Evolutionary conservation across 2,113 vertebrate species (phyloP), one percentile per base, ranked within the genome.

Genomic region (Uria lomvia): DNA sequence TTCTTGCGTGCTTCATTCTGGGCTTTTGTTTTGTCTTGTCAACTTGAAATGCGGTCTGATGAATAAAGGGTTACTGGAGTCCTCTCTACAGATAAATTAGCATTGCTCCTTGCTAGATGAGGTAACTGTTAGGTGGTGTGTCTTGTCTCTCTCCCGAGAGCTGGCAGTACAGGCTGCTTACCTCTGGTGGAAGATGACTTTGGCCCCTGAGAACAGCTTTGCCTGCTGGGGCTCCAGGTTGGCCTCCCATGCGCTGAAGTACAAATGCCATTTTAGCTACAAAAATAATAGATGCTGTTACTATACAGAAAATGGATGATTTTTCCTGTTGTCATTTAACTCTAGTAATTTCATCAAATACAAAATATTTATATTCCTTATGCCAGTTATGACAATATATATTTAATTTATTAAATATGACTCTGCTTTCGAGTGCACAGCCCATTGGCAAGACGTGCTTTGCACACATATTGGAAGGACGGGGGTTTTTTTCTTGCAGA

Each of bases 351-450:
- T 92, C 82, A 96, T 94, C 89, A 94, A 70, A 79, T 67, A 81
- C 27, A 43, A 89, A 96, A 89, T 97, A 92, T 86, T 95, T 96
- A 56, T 96, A 90, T 96, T 96, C 91, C 71, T 95, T 88, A 66
- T 94, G 95, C 77, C 92, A 90, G 63, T 93, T 95, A 83, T 71
- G 53, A 24, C 21, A 76, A 75, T 90, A 71, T 79, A 27, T 92
- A 65, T 95, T 92, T 90, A 66, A 91, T 89, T 87, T 95, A 94
- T 94, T 86, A 87, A 86, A 90, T 82, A 53, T 81, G 58, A 6
- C 43, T 74, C 76, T 93, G 80, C 75, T 52, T 80, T 72, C 56
- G 94, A 96, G 70, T 82, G 42, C 86, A 73, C 53, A 59, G 91
- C 93, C 83, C 90, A 47, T 27, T 71, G 87, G 91, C 84, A 93